Percentiles rank a stretch among this genome's conserved stretches.
These are phyloP conservation scores for Ptychodera flava DNA, from an alignment of 35 echinoderm and acorn worm genomes.

Conservation along the genomic window DNA sequence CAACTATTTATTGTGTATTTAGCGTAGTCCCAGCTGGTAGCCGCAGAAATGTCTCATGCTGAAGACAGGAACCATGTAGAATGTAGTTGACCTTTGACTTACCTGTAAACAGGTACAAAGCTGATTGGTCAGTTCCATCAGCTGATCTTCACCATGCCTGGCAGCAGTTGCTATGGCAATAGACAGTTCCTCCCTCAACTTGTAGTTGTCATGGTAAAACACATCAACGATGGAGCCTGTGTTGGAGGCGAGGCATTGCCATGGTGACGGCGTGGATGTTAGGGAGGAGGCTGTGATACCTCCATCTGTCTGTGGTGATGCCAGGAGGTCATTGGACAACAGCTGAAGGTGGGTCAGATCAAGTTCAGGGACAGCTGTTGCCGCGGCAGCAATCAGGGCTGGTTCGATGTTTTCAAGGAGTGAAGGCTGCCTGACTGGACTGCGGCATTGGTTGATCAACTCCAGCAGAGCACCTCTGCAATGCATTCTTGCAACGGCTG, in stretches of 20 bases:
- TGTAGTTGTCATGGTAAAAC: slow-evolving; percentile 39
- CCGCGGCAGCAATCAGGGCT: slow-evolving; percentile 40
- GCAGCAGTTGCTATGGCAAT: slow-evolving; percentile 75
- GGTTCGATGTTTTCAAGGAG: slow-evolving; percentile 51
- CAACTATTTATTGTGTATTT: no score
- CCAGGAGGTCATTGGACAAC: slow-evolving; percentile 57
- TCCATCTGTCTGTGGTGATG: slow-evolving; percentile 54
- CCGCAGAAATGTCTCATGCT: no score
- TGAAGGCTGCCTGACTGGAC: slow-evolving; percentile 21
- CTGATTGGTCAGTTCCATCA: slow-evolving; percentile 65
- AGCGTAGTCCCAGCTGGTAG: no score
- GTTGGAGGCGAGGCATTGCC: slow-evolving; percentile 40
- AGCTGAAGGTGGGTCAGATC: slow-evolving; percentile 58
- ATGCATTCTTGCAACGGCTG: slow-evolving; percentile 35
- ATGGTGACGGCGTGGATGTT: slow-evolving; percentile 30
- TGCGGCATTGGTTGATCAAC: slow-evolving; percentile 51
- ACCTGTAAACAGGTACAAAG: slow-evolving; percentile 68
- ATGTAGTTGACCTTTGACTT: no score
- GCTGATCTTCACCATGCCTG: slow-evolving; percentile 46
- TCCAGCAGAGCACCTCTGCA: slow-evolving; percentile 58
- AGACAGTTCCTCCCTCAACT: slow-evolving; percentile 42
- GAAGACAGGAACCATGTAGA: no score
- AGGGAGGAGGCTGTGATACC: slow-evolving; percentile 32
- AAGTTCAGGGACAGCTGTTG: slow-evolving; percentile 37
- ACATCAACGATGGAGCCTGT: slow-evolving; percentile 40